A percentile compares a stretch with the other conserved stretches of the same genome.
Conservation (phyloP, 92 coral and sea anemone species). For the Porites lobata region DNA sequence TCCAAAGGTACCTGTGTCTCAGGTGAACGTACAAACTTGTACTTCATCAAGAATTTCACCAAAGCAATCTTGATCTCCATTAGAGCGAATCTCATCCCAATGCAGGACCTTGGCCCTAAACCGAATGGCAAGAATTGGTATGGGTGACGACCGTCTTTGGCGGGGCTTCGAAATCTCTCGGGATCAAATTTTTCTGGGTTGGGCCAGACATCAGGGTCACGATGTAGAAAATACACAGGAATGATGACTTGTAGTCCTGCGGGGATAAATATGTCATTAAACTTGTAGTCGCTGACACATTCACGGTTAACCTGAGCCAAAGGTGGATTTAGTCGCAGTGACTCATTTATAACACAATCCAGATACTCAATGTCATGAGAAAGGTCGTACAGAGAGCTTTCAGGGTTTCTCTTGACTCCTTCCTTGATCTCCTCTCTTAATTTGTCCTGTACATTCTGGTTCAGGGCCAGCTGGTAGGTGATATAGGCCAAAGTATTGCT, state of each 20-base stretch:
- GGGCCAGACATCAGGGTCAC: constrained; percentile 66
- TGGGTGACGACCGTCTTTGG: constrained; percentile 70
- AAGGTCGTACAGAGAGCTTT: constrained; percentile 53
- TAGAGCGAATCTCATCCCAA: constrained; percentile 71
- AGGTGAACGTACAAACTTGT: constrained; percentile 65
- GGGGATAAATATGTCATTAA: constrained; percentile 48
- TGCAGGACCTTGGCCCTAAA: constrained; percentile 79
- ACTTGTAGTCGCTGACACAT: constrained; percentile 18
- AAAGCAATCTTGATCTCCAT: constrained; percentile 68
- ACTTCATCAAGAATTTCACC: constrained; percentile 65
- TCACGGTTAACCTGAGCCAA: constrained; percentile 44
- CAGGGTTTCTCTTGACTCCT: constrained; percentile 27
- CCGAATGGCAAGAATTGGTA: constrained; percentile 77
- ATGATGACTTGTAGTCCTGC: constrained; percentile 45
- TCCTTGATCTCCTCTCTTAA: constrained; percentile 24
- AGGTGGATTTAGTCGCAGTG: constrained; percentile 62
- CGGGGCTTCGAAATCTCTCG: constrained; percentile 72
- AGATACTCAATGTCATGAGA: constrained; percentile 61
- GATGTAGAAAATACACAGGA: constrained; percentile 52
- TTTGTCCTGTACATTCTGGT: constrained; percentile 36
- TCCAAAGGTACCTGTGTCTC: not conserved
- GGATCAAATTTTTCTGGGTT: constrained; percentile 64
- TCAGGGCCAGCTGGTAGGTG: constrained; percentile 19
- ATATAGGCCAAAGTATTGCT: not conserved
- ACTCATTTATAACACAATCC: constrained; percentile 67